Percentiles rank a stretch among this genome's conserved stretches.
Conservation (phyloP, 2,113 vertebrate species). For the Mungos mungo region DNA sequence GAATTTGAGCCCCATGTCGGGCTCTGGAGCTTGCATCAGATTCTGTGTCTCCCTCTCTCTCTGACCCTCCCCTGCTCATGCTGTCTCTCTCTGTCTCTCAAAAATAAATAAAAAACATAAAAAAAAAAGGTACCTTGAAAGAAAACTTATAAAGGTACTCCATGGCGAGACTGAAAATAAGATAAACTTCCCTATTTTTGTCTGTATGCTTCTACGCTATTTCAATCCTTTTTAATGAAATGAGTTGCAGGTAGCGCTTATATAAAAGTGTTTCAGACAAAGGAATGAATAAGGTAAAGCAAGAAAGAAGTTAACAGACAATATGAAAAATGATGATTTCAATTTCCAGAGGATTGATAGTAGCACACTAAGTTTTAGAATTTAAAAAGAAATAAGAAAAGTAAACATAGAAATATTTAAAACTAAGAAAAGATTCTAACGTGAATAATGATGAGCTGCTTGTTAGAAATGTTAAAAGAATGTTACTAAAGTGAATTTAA, state of each 20-base stretch:
- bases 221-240: conserved; percentile 23
- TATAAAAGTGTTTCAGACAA: background rate
- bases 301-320: background rate
- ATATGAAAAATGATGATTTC: background rate
- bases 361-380: background rate
- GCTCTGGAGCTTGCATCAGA: no score
- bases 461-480: background rate
- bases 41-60: no score
- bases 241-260: background rate
- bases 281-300: background rate
- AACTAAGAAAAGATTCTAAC: background rate
- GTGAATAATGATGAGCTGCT: background rate
- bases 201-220: background rate
- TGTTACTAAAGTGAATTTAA: background rate
- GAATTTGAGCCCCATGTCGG: no score
- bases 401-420: background rate
- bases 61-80: no score
- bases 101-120: no score
- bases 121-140: background rate
- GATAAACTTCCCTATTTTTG: background rate
- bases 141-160: conserved; percentile 6
- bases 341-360: conserved; percentile 2
- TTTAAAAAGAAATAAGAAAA: background rate
- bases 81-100: no score
- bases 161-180: conserved; percentile 8